A percentile compares a stretch with the other conserved stretches of the same genome.
Evolutionary conservation across 2,888 invertebrate species (phyloP).

Genomic region (Nemoura dubitans): DNA sequence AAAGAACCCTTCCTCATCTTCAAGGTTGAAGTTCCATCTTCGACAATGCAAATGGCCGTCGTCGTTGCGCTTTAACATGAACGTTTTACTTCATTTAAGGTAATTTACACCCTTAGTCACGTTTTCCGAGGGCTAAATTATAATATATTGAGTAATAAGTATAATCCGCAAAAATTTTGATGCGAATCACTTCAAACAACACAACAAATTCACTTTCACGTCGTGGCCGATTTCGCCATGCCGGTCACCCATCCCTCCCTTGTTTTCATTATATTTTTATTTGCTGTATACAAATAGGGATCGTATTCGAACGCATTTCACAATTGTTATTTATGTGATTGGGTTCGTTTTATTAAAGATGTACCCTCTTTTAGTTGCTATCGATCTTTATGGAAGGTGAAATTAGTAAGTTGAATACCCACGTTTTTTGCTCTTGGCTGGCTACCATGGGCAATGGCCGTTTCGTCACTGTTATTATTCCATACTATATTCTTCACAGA

Average conservation of each 20-base stretch:
- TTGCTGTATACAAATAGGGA: neutral
- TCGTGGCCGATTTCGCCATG: conserved; percentile 20
- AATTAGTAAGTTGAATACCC: neutral
- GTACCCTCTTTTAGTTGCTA: neutral
- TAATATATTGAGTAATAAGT: neutral
- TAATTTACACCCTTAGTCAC: conserved; percentile 8
- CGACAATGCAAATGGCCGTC: neutral
- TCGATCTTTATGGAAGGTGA: neutral
- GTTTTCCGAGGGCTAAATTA: neutral
- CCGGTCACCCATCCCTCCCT: conserved; percentile 12
- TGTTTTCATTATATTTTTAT: neutral
- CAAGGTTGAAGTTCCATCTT: neutral
- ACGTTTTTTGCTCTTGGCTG: conserved; percentile 22
- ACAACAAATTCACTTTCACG: neutral
- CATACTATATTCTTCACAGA: neutral
- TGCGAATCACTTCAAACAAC: neutral
- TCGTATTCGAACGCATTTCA: neutral
- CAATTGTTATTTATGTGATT: neutral
- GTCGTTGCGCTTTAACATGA: conserved; percentile 16
- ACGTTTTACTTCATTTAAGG: conserved; percentile 29
- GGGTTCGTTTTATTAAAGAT: no score
- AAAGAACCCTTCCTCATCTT: neutral
- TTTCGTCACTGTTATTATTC: neutral
- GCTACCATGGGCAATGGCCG: neutral
- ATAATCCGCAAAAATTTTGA: neutral